Conservation (phyloP, 2,797 vertebrate species). For the Sebastes hubbsi region DNA sequence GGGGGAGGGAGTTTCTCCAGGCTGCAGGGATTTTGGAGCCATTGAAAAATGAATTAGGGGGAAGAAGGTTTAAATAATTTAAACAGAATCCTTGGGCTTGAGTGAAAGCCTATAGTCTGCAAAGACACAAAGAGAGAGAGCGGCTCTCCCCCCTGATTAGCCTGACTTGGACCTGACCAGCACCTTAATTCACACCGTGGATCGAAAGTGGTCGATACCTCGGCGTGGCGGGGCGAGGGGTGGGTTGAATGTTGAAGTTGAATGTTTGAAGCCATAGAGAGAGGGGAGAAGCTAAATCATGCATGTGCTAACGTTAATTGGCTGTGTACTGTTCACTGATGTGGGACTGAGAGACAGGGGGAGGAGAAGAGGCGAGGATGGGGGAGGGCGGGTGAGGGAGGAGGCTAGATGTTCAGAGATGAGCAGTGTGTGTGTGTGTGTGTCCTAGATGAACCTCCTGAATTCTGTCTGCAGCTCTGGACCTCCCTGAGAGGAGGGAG, state of each 20-base stretch:
- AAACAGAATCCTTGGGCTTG: slow-evolving; percentile 71
- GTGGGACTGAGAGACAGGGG: slow-evolving; percentile 74
- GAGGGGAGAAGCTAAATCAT: slow-evolving; percentile 78
- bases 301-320: slow-evolving; percentile 81
- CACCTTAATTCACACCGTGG: slow-evolving; percentile 75
- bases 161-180: slow-evolving; percentile 76
- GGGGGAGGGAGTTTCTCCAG: slow-evolving; percentile 33
- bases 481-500: slow-evolving; percentile 47
- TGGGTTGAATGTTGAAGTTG: slow-evolving; percentile 57
- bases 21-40: slow-evolving; percentile 67
- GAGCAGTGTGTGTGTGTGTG: not conserved
- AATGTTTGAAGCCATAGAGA: slow-evolving; percentile 69
- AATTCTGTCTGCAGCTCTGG: slow-evolving; percentile 62
- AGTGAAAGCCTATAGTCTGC: slow-evolving; percentile 66
- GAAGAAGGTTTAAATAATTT: slow-evolving; percentile 81
- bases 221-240: not conserved
- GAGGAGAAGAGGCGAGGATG: slow-evolving; percentile 56
- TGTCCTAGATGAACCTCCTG: slow-evolving; percentile 63
- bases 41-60: slow-evolving; percentile 82
- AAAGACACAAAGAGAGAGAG: slow-evolving; percentile 66
- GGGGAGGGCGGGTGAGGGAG: not conserved
- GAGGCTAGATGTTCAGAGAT: slow-evolving; percentile 13
- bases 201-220: slow-evolving; percentile 77
- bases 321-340: slow-evolving; percentile 77
- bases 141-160: slow-evolving; percentile 69